Evolutionary conservation across 2,888 invertebrate genomes (phyloP), one percentile per base, ranked within the genome.

Genomic region (Lymantria dispar): DNA sequence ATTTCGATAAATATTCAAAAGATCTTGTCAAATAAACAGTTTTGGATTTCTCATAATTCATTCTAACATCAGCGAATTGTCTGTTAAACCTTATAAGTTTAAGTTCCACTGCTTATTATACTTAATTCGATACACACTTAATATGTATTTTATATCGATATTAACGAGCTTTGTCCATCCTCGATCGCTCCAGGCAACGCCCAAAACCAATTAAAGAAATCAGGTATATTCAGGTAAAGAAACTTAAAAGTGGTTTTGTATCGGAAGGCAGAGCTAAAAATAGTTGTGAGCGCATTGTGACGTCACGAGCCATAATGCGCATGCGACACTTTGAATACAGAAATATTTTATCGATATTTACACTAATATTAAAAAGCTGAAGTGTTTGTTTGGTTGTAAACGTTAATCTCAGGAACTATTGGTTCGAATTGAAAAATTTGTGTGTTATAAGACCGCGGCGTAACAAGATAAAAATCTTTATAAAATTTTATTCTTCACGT

Each of bases 201-300:
- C 33, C 33, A 40, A 40, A 8, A 9, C 14, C n/a, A 31, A 31
- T 46, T 15, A 31, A 42, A 11, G 22, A 47, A 13, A 47, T 13
- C 42, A 47, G 47, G 22, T 42, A 29, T 33, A 38, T 38, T 7
- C 38, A 38, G 38, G 38, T 38, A 38, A 38, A 38, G 38, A n/a
- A 38, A 38, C 38, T 38, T n/a, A 38, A 38, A 38, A 38, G 38
- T 38, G 3, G 38, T 38, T 22, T 38, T 38, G 38, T 38, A 38
- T n/a, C 38, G n/a, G 33, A 38, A 38, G 8, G 8, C 38, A 62
- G 44, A 15, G 55, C 65, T 63, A 65, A 65, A 65, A 65, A 63
- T 65, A 65, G 52, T 48, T 39, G 55, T 65, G 62, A 65, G 12
- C 56, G 43, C 52, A 56, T 33, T 45, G 43, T 65, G 65, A 59